Percentiles rank a stretch among this genome's conserved stretches.
Conservation (phyloP, 2,113 vertebrate genomes). For the Etia nguti region DNA sequence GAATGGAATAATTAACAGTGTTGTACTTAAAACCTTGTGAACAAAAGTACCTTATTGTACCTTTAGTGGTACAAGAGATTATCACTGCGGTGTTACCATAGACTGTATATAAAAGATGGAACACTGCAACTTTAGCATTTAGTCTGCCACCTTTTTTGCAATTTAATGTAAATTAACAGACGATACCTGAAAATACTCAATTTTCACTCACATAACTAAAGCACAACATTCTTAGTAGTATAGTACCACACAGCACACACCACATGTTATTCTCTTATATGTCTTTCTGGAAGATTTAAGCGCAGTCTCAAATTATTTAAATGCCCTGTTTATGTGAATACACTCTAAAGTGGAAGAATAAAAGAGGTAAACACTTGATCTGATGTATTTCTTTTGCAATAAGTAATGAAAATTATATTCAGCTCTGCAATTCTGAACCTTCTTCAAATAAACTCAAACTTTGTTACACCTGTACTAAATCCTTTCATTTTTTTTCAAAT, state of each 20-base stretch:
- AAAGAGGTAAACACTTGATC: neutral
- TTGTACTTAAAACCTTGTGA: neutral
- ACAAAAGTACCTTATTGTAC: neutral
- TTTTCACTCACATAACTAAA: fast-evolving
- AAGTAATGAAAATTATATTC: neutral
- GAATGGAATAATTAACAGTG: neutral
- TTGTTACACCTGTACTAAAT: neutral
- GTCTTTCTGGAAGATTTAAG: neutral
- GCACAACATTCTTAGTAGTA: neutral
- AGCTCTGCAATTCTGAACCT: neutral
- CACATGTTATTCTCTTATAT: neutral
- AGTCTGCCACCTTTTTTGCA: neutral
- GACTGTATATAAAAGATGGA: neutral
- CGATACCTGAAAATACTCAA: neutral
- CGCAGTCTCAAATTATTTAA: neutral
- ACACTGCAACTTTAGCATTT: neutral
- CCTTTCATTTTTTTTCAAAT: neutral
- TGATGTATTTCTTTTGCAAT: neutral
- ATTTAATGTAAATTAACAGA: neutral
- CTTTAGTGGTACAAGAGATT: neutral
- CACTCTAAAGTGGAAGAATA: neutral
- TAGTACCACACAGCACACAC: neutral
- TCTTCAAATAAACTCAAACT: neutral
- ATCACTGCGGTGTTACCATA: neutral
- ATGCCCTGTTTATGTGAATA: neutral